phyloP scores from a whole-genome alignment of 2,797 vertebrate genomes.

The Labeo calbasu region DNA sequence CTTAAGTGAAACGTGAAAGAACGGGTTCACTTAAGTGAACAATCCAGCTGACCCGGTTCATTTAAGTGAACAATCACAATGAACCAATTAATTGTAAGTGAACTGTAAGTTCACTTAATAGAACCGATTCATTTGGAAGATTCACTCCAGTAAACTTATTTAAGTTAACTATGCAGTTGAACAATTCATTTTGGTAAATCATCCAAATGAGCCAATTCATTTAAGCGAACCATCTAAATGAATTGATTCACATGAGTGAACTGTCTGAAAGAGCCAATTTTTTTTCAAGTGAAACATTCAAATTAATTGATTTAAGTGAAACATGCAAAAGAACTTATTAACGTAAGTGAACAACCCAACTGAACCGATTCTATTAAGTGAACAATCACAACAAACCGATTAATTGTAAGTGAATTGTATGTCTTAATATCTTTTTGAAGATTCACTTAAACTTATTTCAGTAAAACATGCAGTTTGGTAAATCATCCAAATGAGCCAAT shows the following conservation, averaged over 20 bases:
- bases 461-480: too few relatives aligned
- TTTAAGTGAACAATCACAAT: not conserved
- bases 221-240: not conserved
- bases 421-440: too few relatives aligned
- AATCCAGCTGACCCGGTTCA: not conserved
- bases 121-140: fast-evolving
- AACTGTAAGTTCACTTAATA: not conserved
- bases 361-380: not conserved
- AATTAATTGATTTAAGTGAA: not conserved
- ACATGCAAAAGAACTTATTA: not conserved
- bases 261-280: fast-evolving
- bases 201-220: not conserved
- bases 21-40: not conserved
- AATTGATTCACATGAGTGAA: not conserved
- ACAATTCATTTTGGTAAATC: not conserved
- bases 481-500: not conserved
- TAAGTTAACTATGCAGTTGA: not conserved
- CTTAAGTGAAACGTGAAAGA: too few relatives aligned
- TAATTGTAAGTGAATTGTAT: too few relatives aligned
- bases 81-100: fast-evolving
- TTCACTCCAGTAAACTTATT: fast-evolving
- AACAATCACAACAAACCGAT: not conserved
- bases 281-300: not conserved
- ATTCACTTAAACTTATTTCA: too few relatives aligned
- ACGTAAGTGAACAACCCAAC: not conserved